Base-by-base conservation (phyloP, 30 jellyfish, hydroid and myxozoan species). In the Cassiopea andromeda region DNA sequence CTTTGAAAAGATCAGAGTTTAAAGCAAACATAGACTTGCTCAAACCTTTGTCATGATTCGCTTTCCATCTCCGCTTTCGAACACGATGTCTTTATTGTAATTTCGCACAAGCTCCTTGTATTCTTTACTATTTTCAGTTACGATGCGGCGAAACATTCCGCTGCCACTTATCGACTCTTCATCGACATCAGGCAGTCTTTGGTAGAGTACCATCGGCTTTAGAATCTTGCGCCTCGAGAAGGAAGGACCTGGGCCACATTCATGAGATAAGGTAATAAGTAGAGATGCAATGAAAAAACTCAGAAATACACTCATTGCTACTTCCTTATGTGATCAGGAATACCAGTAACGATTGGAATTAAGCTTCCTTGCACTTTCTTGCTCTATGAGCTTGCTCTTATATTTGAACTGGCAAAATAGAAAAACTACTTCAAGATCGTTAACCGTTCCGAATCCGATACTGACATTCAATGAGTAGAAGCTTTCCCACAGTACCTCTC, bases 151-250 rank as follows among this genome's bases (percentile, higher is more conserved):
- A 69, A 87, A 87, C 94, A 87, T 76, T 8, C 94, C 94, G 69
- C 94, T 87, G 69, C 94, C 94, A 43, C 89, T 77, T 13, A 87
- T 87, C 1, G 94, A 87, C 61, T 75, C 94, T 77, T 87, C 94
- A 18, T 87, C 94, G 9, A 77, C 94, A 50, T 87, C 89, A 17
- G 94, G 94, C 16, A 76, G 85, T 16, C 94, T 48, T 44, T 87
- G 89, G 89, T 75, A 61, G 75, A 87, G 69, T 7, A 76, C 88
- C 94, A 87, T 87, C 10, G 94, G 94, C 84, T 77, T 87, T 80
- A 69, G n/a, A 1, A 71, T 73, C 76, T 70, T 83, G 2, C 76
- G 10, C 8, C 91, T 69, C 43, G 91, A 83, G 57, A 72, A 58
- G 1, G 91, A 69, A 66, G 91, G 84, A 2, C 91, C 91, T 10